Conservation (phyloP, 2,888 invertebrate species). For the Dicycla oo region DNA sequence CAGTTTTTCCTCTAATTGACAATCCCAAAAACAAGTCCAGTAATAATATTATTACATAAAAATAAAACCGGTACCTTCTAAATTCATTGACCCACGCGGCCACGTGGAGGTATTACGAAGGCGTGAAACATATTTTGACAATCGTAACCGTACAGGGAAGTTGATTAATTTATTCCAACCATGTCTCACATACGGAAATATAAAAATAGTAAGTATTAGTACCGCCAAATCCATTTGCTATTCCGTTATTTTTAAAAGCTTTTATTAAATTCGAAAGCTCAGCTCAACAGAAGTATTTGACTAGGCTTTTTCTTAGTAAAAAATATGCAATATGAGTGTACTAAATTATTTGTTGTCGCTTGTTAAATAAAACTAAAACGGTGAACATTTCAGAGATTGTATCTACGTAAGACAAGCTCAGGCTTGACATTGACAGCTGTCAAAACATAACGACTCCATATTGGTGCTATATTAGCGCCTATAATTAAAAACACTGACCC, state of each 20-base stretch:
- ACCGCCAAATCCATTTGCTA: conserved; percentile 15
- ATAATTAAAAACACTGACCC: conserved; percentile 29
- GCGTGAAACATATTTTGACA: conserved; percentile 7
- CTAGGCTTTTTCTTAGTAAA: neutral
- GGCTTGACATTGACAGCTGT: conserved; percentile 40
- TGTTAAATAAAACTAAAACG: neutral
- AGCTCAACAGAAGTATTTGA: neutral
- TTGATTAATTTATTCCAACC: conserved; percentile 37
- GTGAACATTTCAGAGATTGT: neutral
- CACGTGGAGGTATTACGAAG: conserved; percentile 11
- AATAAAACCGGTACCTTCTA: neutral
- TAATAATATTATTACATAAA: neutral
- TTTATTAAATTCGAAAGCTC: neutral
- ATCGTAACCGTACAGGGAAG: conserved; percentile 13
- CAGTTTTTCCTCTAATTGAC: neutral
- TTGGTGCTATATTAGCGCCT: conserved; percentile 8
- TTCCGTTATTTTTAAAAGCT: conserved; percentile 41
- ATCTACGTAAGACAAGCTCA: neutral
- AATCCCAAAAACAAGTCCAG: conserved; percentile 19
- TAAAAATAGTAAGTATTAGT: conserved; percentile 38
- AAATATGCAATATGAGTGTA: neutral
- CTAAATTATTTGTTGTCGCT: conserved; percentile 8
- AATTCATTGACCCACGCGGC: conserved; percentile 29
- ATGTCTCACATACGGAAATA: conserved; percentile 49
- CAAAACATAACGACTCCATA: conserved; percentile 28